Percentiles rank a stretch among this genome's conserved stretches.
These are phyloP conservation scores for Heliconius hortense DNA, from an alignment of 2,888 invertebrate genomes.

Conservation along the genomic window DNA sequence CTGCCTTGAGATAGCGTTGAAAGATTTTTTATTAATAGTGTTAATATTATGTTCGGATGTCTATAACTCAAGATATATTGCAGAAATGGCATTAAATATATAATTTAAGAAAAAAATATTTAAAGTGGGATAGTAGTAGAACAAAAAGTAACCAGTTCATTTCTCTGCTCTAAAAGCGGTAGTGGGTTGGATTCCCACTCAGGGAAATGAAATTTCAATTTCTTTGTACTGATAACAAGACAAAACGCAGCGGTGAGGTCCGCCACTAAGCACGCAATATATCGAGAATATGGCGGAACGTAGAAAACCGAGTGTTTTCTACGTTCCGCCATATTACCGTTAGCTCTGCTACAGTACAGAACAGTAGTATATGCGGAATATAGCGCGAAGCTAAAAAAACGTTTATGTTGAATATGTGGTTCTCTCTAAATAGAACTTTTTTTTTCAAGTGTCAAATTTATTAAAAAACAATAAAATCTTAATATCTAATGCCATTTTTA, in stretches of 20 bases:
- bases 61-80: neutral
- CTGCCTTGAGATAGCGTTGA: slow-evolving; percentile 54
- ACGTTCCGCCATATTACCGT: no score
- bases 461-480: neutral
- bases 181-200: no score
- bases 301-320: neutral
- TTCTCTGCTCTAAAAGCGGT: no score
- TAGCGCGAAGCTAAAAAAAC: neutral
- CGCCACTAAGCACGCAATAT: neutral
- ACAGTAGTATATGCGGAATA: no score
- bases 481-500: neutral
- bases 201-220: no score
- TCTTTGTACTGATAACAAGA: no score
- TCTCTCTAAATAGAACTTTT: no score
- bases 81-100: neutral
- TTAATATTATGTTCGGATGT: slow-evolving; percentile 50
- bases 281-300: neutral
- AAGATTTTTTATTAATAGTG: slow-evolving; percentile 60
- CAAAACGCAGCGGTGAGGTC: no score
- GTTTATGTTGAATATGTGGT: no score
- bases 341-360: no score
- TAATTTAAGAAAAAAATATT: neutral
- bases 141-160: no score
- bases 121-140: no score
- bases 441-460: neutral